Percentiles rank a stretch among this genome's conserved stretches.
These are phyloP conservation scores for Lasaia peninsularis DNA, from an alignment of 1,140 invertebrate genomes.

Conservation along the genomic window DNA sequence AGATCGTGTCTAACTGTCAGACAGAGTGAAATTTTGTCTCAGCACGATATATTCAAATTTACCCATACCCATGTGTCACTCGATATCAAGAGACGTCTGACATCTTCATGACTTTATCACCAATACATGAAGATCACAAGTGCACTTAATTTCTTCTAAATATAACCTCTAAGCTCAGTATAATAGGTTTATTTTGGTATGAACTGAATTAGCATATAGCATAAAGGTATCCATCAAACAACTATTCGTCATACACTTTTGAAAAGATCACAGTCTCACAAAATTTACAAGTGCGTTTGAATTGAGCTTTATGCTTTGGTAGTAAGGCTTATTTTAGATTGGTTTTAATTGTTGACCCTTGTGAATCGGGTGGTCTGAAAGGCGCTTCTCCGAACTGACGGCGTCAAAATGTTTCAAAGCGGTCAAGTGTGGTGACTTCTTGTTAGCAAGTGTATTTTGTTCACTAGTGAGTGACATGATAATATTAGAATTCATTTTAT, in stretches of 20 bases:
- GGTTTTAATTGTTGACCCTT: conserved; percentile 34
- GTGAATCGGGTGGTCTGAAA: conserved; percentile 41
- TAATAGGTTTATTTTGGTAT: conserved; percentile 22
- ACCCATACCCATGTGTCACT: conserved; percentile 51
- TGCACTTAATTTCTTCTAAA: conserved; percentile 7
- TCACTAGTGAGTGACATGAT: conserved; percentile 49
- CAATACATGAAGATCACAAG: conserved; percentile 22
- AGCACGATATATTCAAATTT: conserved; percentile 67
- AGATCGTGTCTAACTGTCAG: conserved; percentile 45
- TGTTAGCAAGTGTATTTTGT: conserved; percentile 58
- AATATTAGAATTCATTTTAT: conserved; percentile 37
- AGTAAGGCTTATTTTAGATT: conserved; percentile 29
- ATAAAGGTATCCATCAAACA: conserved; percentile 65
- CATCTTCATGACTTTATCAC: conserved; percentile 51
- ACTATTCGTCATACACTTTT: conserved; percentile 55
- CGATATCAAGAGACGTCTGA: conserved; percentile 52
- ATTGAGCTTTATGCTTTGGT: conserved; percentile 19
- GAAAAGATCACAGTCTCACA: conserved; percentile 39
- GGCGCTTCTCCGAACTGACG: conserved; percentile 47
- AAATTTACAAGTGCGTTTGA: conserved; percentile 15
- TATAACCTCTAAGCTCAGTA: conserved; percentile 16
- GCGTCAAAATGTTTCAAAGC: conserved; percentile 60
- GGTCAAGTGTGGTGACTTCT: conserved; percentile 64
- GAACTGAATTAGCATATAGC: conserved; percentile 27
- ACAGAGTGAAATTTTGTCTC: conserved; percentile 59